Evolutionary conservation across 2,797 vertebrate genomes (phyloP).

Genomic region (Rhyacichthys aspro): DNA sequence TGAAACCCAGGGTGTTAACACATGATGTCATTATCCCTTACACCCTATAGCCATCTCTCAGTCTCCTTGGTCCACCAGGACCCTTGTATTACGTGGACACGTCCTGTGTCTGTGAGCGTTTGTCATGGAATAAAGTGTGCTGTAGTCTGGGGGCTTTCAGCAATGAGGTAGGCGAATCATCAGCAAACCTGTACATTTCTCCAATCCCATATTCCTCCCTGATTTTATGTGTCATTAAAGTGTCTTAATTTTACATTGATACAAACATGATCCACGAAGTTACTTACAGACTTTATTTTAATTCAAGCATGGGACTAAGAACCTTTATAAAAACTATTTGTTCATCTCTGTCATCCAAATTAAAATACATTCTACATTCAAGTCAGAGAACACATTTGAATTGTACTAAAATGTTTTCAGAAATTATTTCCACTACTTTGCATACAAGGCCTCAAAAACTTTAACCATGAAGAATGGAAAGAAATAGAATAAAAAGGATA

Average conservation of each 20-base stretch:
- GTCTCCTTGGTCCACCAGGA: slow-evolving; percentile 74
- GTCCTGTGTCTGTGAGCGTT: slow-evolving; percentile 69
- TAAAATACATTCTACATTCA: neutral
- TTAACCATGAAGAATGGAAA: neutral
- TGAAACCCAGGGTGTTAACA: slow-evolving; percentile 71
- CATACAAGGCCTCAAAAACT: slow-evolving; percentile 16
- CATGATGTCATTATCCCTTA: slow-evolving; percentile 76
- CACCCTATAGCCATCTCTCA: slow-evolving; percentile 79
- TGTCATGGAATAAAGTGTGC: slow-evolving; percentile 79
- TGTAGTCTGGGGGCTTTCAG: slow-evolving; percentile 72
- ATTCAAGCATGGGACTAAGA: slow-evolving; percentile 17
- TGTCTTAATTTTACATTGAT: slow-evolving; percentile 26
- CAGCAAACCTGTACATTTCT: slow-evolving; percentile 55
- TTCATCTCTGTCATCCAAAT: neutral
- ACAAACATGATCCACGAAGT: slow-evolving; percentile 8
- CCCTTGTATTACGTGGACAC: slow-evolving; percentile 69
- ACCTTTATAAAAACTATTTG: neutral
- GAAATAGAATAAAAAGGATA: no score
- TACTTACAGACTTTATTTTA: neutral
- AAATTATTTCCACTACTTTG: slow-evolving; percentile 16
- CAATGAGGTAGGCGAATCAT: slow-evolving; percentile 75
- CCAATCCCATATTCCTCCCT: slow-evolving; percentile 52
- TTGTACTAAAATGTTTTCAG: neutral
- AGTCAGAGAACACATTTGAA: neutral
- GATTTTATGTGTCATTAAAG: slow-evolving; percentile 43